A percentile compares a stretch with the other conserved stretches of the same genome.
Evolutionary conservation across 2,113 vertebrate genomes (phyloP).

Genomic region (Pangasianodon hypophthalmus): DNA sequence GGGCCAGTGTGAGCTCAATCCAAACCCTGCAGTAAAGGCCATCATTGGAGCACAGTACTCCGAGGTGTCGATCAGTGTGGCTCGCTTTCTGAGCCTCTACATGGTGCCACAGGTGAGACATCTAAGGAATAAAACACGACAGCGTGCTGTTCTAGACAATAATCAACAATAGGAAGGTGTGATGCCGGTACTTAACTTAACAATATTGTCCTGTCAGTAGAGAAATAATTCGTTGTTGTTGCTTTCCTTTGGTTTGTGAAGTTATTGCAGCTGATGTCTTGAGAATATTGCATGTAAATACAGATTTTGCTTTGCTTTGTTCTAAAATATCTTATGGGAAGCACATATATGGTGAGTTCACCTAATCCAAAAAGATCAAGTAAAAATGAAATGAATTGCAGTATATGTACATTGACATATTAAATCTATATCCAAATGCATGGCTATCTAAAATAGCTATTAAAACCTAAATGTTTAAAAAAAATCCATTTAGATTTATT

Average conservation of each 20-base stretch:
- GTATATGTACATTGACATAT: neutral
- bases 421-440: neutral
- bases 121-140: neutral
- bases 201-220: neutral
- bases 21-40: conserved; percentile 62
- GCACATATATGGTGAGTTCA: neutral
- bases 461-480: neutral
- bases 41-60: conserved; percentile 68
- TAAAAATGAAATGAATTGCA: neutral
- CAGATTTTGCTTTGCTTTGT: neutral
- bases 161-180: too few relatives aligned
- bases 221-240: neutral
- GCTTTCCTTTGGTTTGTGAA: neutral
- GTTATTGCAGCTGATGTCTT: neutral
- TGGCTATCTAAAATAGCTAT: neutral
- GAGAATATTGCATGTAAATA: neutral
- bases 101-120: conserved; percentile 69
- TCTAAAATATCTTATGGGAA: neutral
- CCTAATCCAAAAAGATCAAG: neutral
- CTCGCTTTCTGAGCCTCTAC: conserved; percentile 66
- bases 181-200: neutral
- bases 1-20: conserved; percentile 50
- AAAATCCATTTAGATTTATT: too few relatives aligned
- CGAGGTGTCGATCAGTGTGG: conserved; percentile 64
- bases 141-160: neutral